phyloP scores from a whole-genome alignment of 2,797 vertebrate species.

The Gymnothorax reevesii region DNA sequence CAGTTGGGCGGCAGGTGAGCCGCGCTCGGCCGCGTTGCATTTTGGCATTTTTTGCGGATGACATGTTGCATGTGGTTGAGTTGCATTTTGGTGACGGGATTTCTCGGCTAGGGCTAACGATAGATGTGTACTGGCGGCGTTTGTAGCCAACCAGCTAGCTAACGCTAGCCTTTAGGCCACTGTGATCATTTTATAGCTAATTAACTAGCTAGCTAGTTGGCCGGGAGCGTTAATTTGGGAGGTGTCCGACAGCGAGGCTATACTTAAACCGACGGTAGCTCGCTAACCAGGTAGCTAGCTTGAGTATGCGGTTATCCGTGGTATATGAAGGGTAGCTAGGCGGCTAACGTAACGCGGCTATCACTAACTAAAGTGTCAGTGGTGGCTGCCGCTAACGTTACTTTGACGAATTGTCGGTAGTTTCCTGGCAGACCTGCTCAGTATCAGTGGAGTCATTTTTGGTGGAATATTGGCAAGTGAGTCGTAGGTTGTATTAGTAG shows the following conservation, averaged over 20 bases:
- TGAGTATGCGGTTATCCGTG: no score
- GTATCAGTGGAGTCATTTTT: background rate
- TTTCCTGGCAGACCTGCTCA: background rate
- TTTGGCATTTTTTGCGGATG: background rate
- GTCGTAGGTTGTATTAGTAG: no score
- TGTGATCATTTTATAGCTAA: background rate
- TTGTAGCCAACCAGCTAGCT: background rate
- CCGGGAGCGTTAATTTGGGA: background rate
- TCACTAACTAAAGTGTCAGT: no score
- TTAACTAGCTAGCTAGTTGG: background rate
- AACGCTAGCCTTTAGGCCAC: background rate
- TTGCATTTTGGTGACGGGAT: background rate
- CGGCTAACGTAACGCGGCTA: no score
- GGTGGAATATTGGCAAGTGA: background rate
- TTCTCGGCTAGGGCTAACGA: background rate
- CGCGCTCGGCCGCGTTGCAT: background rate
- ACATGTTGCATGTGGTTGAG: background rate
- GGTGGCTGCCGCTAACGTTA: no score
- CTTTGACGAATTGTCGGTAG: no score
- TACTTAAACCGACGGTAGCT: background rate
- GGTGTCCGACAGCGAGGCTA: background rate
- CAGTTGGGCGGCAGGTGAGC: background rate
- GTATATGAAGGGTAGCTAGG: no score
- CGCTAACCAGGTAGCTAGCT: background rate
- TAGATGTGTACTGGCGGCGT: background rate